Base-by-base conservation (phyloP, 2,888 invertebrate species). In the Phyllotreta cruciferae region DNA sequence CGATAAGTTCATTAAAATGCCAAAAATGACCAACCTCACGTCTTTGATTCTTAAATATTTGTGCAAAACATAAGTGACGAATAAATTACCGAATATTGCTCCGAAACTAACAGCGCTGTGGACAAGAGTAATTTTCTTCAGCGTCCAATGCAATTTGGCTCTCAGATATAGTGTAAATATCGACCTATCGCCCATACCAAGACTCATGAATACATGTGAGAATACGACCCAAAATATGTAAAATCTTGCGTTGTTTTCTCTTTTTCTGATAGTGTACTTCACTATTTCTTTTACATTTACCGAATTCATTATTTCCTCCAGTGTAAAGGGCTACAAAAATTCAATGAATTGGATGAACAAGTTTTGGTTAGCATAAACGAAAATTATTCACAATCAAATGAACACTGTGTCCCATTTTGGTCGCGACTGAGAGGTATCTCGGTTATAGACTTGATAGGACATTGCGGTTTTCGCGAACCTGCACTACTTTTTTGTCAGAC, bases 131-230 rank as follows among this genome's bases (percentile, higher is more conserved):
- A 83, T 90, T 36, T 87, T 82, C 56, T 83, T 79, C 39, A 90
- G 80, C 10, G 86, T 82, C 91, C 91, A 91, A 11, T 85, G 82
- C 44, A 92, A 85, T 72, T 86, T 86, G 38, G 85, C 82, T 64
- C 88, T 84, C 5, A 86, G 78, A 71, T 88, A 91, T 70, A 89
- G 73, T 73, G 87, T 90, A 52, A 84, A 83, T 9, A 90, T 81
- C 9, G 36, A 6, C 35, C 8, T 35, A n/a, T 50, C 41, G 1
- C 58, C 58, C 35, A 41, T 41, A 0, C 34, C 6, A n/a, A 42
- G 8, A n/a, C 7, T 36, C 6, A n/a, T 9, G 1, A 49, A 49
- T n/a, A 9, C 10, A 35, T 13, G 14, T 35, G 42, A 2, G 1
- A 41, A 1, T 13, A 58, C 34, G 0, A 58, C 1, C 4, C n/a